Evolutionary conservation across 2,113 vertebrate species (phyloP).

Genomic region (Genyomyrus donnyi): DNA sequence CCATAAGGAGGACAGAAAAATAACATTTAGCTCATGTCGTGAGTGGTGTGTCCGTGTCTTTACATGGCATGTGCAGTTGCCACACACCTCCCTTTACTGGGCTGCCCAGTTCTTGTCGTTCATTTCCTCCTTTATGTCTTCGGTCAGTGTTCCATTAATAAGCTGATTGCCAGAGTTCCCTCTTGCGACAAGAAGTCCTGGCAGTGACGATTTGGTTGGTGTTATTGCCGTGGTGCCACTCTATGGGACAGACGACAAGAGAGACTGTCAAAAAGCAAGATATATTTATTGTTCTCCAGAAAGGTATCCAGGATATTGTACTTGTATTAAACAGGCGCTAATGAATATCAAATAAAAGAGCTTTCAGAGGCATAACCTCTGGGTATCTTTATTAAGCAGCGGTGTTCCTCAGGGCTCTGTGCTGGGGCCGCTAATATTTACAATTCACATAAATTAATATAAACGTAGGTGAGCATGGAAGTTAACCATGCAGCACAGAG

Average conservation of each 20-base stretch:
- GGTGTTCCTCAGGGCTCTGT: not conserved
- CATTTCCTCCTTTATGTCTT: not conserved
- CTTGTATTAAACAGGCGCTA: not conserved
- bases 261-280: constrained; percentile 2
- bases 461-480: not conserved
- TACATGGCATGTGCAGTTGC: constrained; percentile 62
- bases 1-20: constrained; percentile 42
- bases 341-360: not conserved
- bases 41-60: constrained; percentile 54
- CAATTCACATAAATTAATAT: not conserved
- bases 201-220: constrained; percentile 23
- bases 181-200: constrained; percentile 8
- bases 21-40: constrained; percentile 25
- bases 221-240: constrained; percentile 35
- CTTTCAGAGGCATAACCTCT: not conserved
- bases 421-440: not conserved
- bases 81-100: constrained; percentile 25
- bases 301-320: not conserved
- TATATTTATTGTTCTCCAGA: not conserved
- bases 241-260: constrained; percentile 41
- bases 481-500: not conserved
- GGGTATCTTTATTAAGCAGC: not conserved
- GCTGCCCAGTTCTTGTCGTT: not conserved
- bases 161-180: constrained; percentile 6
- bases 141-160: not conserved